Evolutionary conservation across 35 echinoderm and acorn worm species (phyloP).

Genomic region (Amphiura filiformis): DNA sequence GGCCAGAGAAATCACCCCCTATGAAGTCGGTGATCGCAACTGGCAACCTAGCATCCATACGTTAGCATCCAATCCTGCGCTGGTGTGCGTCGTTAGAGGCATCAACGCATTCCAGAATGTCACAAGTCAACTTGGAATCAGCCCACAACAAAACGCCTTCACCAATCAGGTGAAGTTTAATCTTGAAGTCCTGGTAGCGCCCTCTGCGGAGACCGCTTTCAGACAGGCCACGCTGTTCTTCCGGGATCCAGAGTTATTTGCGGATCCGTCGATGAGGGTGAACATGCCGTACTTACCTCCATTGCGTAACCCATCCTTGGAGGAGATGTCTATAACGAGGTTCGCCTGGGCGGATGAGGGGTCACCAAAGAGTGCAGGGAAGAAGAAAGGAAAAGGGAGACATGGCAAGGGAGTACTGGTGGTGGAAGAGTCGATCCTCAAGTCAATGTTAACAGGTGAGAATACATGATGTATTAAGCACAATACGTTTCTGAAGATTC

Average conservation of each 20-base stretch:
- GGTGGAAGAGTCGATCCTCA: constrained; percentile 92
- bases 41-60: constrained; percentile 86
- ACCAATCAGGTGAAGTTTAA: background rate
- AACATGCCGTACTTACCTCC: constrained; percentile 85
- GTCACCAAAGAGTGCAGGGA: background rate
- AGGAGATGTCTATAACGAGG: constrained; percentile 74
- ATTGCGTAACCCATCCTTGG: constrained; percentile 65
- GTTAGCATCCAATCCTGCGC: constrained; percentile 68
- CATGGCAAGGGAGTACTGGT: constrained; percentile 51
- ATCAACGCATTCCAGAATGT: constrained; percentile 80
- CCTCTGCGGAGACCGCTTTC: constrained; percentile 87
- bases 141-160: constrained; percentile 11
- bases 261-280: constrained; percentile 80
- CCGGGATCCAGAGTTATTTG: constrained; percentile 83
- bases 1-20: constrained; percentile 93
- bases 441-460: constrained; percentile 90
- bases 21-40: constrained; percentile 84
- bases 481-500: no score
- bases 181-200: constrained; percentile 61
- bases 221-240: constrained; percentile 89
- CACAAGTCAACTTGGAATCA: constrained; percentile 28
- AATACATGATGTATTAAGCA: no score
- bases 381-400: constrained; percentile 47
- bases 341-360: constrained; percentile 79
- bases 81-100: constrained; percentile 78